Base-by-base conservation (phyloP, 1,140 invertebrate genomes). In the Oryzaephilus surinamensis region DNA sequence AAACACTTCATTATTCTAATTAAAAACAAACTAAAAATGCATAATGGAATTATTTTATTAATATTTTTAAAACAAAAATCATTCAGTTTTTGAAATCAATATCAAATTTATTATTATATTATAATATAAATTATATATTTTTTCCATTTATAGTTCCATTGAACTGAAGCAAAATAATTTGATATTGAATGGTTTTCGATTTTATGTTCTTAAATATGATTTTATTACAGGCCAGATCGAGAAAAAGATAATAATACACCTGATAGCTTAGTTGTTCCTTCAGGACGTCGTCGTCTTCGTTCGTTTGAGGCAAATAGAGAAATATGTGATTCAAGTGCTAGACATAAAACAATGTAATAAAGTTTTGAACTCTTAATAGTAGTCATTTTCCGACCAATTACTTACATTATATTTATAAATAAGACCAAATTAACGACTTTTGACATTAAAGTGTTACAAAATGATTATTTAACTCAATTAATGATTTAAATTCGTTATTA, bases 261-360 rank as follows among this genome's bases (percentile, higher is more conserved):
- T 13, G 55, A 58, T 13, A 53, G 43, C 24, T 46, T 58, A 19
- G 32, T 44, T 23, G 46, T 55, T 34, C 55, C 52, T 16, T 33
- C 43, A 16, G 45, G 45, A 17, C 31, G 57, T 12, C 41, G 46
- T 21, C 38, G 57, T 40, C 41, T 60, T 15, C 48, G 47, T 32
- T 58, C 55, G 6, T 60, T 50, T 38, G 57, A 60, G 38, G 48
- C 43, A 27, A 33, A 41, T 27, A 24, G 14, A 13, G 37, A 41
- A 27, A 23, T 36, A 33, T 38, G 40, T 42, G 19, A 34, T 15
- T 43, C 46, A 11, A 43, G 23, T 33, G 30, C 33, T 15, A 47
- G 42, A 43, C 52, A 52, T 29, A 54, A 48, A 46, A 54, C 48
- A 16, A 51, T 54, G 48, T 57, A 50, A 30, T 26, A 24, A 40